These are phyloP conservation scores for Galemys pyrenaicus DNA, from an alignment of 2,113 vertebrate species.

Conservation along the genomic window DNA sequence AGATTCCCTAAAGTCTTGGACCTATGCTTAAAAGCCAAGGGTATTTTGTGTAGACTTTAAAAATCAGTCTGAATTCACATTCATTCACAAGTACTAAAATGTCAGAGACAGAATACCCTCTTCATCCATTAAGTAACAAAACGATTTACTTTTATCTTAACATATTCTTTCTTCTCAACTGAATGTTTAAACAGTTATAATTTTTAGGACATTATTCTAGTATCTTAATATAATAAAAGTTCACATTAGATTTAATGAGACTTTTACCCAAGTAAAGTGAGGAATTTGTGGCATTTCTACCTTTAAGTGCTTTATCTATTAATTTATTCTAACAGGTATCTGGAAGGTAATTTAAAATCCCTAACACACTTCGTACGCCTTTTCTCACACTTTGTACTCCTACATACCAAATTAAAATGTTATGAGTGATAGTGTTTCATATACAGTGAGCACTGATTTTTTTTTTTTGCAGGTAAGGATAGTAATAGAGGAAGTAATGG, in stretches of 20 bases:
- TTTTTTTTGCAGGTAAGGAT: neutral
- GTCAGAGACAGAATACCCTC: neutral
- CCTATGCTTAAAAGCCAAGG: neutral
- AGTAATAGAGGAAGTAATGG: neutral
- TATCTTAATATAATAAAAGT: conserved; percentile 3
- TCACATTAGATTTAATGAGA: conserved; percentile 11
- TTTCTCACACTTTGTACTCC: neutral
- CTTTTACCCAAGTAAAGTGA: neutral
- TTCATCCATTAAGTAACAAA: neutral
- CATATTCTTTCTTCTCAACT: neutral
- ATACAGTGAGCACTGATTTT: neutral
- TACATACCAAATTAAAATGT: neutral
- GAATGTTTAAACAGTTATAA: neutral
- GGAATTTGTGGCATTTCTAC: neutral
- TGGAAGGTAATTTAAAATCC: conserved; percentile 13
- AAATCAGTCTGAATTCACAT: neutral
- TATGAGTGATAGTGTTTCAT: neutral
- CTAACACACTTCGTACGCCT: neutral
- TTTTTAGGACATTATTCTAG: neutral
- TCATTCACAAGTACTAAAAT: neutral
- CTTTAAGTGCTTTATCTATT: neutral
- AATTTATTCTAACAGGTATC: neutral
- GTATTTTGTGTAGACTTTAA: neutral
- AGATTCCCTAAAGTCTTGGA: neutral
- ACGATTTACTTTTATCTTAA: neutral